phyloP scores from a whole-genome alignment of 2,797 vertebrate genomes.

The Neolamprologus multifasciatus region DNA sequence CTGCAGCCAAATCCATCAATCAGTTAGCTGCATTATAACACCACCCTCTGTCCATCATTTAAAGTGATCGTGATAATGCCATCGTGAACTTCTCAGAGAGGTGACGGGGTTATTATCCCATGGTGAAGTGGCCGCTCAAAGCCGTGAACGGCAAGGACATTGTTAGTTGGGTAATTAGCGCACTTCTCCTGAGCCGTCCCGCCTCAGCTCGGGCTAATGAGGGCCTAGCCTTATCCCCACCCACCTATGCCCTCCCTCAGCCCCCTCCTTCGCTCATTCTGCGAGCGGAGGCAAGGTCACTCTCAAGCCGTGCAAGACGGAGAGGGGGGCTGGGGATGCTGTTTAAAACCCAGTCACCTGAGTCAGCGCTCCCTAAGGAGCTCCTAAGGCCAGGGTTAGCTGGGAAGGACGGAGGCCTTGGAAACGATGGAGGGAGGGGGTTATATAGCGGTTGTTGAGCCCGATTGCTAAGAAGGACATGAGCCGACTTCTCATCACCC shows the following conservation, averaged over 20 bases:
- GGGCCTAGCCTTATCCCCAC: conserved; percentile 55
- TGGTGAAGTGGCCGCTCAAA: conserved; percentile 64
- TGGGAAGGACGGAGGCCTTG: conserved; percentile 42
- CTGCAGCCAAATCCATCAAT: conserved; percentile 31
- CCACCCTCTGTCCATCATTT: conserved; percentile 56
- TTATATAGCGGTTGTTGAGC: conserved; percentile 31
- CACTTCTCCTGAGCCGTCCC: conserved; percentile 69
- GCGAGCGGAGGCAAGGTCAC: conserved; percentile 71
- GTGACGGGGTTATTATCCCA: conserved; percentile 72
- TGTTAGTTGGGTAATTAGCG: conserved; percentile 78
- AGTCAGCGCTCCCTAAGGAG: conserved; percentile 81
- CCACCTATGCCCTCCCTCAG: conserved; percentile 33
- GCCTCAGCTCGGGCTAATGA: conserved; percentile 69
- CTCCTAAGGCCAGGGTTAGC: conserved; percentile 41
- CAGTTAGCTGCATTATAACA: conserved; percentile 28
- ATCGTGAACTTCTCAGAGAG: conserved; percentile 66
- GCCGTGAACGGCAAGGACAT: conserved; percentile 75
- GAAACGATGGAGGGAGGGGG: conserved; percentile 13
- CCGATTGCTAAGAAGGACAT: conserved; percentile 71
- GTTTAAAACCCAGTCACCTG: conserved; percentile 78
- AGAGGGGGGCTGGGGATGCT: conserved; percentile 38
- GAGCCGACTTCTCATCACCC: conserved; percentile 67
- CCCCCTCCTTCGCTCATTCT: conserved; percentile 20
- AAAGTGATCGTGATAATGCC: conserved; percentile 70
- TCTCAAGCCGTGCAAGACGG: conserved; percentile 47